phyloP scores from a whole-genome alignment of 2,113 vertebrate genomes.

The Prionailurus bengalensis region DNA sequence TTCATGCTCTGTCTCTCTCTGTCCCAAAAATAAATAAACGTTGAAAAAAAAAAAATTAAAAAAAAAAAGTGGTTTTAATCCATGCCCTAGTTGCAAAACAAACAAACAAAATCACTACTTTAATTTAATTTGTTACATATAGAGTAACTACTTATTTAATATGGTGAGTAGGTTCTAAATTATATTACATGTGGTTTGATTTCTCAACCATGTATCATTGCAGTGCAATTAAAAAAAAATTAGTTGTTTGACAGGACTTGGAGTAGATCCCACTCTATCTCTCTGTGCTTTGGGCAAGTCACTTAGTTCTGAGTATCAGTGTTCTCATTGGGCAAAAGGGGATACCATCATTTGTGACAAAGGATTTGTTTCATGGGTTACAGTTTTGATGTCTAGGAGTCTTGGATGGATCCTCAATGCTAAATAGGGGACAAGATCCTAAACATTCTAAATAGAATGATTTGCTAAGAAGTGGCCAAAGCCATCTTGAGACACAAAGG shows the following conservation, averaged over 20 bases:
- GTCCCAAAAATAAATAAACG: too few relatives aligned
- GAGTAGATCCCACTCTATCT: not conserved
- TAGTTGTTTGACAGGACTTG: not conserved
- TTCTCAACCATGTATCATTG: not conserved
- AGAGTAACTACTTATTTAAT: not conserved
- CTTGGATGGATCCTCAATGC: not conserved
- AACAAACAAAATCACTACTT: not conserved
- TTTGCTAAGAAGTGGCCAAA: not conserved
- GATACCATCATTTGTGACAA: not conserved
- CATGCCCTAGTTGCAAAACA: not conserved
- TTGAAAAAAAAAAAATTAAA: too few relatives aligned
- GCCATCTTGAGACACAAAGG: not conserved
- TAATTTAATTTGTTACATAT: not conserved
- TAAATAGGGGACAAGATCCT: not conserved
- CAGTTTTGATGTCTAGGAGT: not conserved
- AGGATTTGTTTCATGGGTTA: not conserved
- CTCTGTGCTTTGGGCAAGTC: not conserved
- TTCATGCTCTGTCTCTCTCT: too few relatives aligned
- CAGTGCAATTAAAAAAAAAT: not conserved
- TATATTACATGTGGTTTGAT: not conserved
- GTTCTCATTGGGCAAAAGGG: conserved; percentile 5
- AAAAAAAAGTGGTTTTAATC: conserved; percentile 22
- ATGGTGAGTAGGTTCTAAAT: not conserved
- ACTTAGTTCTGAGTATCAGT: not conserved
- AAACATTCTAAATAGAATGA: not conserved